Conservation (phyloP, 1,140 invertebrate genomes). For the Drosophila santomea region DNA sequence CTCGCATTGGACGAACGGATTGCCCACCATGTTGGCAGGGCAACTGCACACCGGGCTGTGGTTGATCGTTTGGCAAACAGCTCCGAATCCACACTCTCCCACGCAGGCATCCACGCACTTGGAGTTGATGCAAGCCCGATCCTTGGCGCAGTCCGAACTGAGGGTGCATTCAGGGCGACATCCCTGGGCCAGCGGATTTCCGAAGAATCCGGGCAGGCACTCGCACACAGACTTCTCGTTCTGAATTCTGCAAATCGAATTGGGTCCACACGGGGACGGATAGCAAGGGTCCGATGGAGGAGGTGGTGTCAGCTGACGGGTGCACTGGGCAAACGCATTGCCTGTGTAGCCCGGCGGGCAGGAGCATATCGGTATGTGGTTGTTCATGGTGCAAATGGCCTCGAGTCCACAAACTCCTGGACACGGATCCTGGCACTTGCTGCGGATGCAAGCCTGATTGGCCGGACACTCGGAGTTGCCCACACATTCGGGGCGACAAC, state of each 20-base stretch:
- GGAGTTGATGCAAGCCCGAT: constrained; percentile 90
- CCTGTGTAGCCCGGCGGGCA: constrained; percentile 88
- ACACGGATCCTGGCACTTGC: constrained; percentile 87
- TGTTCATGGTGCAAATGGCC: constrained; percentile 88
- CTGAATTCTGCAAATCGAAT: constrained; percentile 88
- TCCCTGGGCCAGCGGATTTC: constrained; percentile 90
- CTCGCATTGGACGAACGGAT: constrained; percentile 91
- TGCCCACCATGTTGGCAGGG: constrained; percentile 86
- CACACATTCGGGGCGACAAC: constrained; percentile 87
- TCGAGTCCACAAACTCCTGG: constrained; percentile 87
- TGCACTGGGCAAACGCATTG: constrained; percentile 89
- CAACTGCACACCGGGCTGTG: constrained; percentile 93
- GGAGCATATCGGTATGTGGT: constrained; percentile 88
- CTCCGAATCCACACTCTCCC: constrained; percentile 88
- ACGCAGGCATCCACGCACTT: constrained; percentile 93
- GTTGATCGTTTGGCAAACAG: constrained; percentile 88
- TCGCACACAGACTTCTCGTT: constrained; percentile 88
- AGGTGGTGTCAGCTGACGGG: constrained; percentile 71
- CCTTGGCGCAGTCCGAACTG: constrained; percentile 92
- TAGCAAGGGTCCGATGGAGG: constrained; percentile 87
- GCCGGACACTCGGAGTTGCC: constrained; percentile 87
- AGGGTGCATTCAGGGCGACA: constrained; percentile 92
- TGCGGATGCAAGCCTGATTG: constrained; percentile 86
- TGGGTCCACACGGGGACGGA: constrained; percentile 90
- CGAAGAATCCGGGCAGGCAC: constrained; percentile 90